Base-by-base conservation (phyloP, 2,113 vertebrate species). In the Bothrops jararaca region DNA sequence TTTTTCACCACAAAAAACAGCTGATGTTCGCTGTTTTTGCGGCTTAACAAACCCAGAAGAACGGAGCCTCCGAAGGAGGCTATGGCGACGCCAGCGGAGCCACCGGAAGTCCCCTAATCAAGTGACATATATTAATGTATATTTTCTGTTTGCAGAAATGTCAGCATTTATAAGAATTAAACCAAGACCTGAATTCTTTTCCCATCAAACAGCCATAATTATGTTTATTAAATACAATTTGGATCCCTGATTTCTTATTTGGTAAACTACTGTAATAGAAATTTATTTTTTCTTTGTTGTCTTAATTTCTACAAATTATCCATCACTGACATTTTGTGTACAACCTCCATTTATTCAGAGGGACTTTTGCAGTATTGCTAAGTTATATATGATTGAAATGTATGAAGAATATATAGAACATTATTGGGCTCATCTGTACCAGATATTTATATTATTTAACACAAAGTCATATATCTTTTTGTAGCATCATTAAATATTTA, bases 401-500 rank as follows among this genome's bases (percentile, higher is more conserved):
- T 56, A 86, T 26, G 8, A 52, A 39, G 54, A n/a, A 26, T 58
- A 8, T n/a, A 52, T 50, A 89, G 9, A 80, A 4, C 39, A 34
- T 39, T 42, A 57, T n/a, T 85, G 26, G 39, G 15, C 48, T 74
- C 22, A 34, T 69, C 15, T 88, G 45, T 13, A 53, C 58, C 23
- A 87, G 23, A 24, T 88, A 64, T 89, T 88, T 92, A 56, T 56
- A 92, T 58, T 89, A 42, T 5, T 1, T 85, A 90, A 86, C 34
- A 42, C 52, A 56, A 60, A 86, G 60, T 86, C 86, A 52, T 18
- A 86, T 57, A 64, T 93, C 60, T 24, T 93, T 93, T 53, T 34
- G 13, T 85, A 23, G 23, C 57, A 53, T 39, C 13, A 86, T 90
- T 93, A 90, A 93, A 93, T 93, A 86, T 90, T 90, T 93, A 64